Evolutionary conservation across 2,888 invertebrate species (phyloP).

Genomic region (Callinectes sapidus): DNA sequence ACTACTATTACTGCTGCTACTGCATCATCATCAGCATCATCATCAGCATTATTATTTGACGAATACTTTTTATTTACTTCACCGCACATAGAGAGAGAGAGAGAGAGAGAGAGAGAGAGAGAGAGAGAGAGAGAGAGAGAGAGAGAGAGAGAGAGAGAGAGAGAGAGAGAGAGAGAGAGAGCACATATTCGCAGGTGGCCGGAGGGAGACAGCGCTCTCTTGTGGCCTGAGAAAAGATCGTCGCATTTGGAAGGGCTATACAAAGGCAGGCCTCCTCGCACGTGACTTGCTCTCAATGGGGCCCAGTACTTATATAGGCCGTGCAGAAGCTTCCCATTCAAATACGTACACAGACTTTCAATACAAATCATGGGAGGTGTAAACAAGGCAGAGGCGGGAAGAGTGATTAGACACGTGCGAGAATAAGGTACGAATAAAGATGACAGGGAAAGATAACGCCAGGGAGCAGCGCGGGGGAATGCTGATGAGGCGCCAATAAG

Average conservation of each 20-base stretch:
- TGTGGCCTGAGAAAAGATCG: neutral
- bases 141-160: conserved; percentile 1
- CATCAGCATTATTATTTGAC: neutral
- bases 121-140: neutral
- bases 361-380: neutral
- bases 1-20: conserved; percentile 31
- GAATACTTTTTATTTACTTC: neutral
- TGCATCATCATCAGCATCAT: neutral
- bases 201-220: neutral
- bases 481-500: conserved; percentile 12
- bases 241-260: neutral
- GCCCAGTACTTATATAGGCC: neutral
- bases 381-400: conserved; percentile 6
- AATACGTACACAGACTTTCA: neutral
- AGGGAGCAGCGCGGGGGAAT: neutral
- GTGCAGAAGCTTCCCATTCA: neutral
- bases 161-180: conserved; percentile 1
- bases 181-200: neutral
- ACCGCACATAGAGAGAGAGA: neutral
- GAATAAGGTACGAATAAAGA: conserved; percentile 20
- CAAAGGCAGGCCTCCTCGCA: neutral
- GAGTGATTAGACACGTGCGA: neutral
- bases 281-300: neutral
- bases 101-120: neutral
- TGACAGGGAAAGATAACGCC: neutral